These are phyloP conservation scores for Elanus axillaris DNA, from an alignment of 2,113 vertebrate species.

Conservation along the genomic window DNA sequence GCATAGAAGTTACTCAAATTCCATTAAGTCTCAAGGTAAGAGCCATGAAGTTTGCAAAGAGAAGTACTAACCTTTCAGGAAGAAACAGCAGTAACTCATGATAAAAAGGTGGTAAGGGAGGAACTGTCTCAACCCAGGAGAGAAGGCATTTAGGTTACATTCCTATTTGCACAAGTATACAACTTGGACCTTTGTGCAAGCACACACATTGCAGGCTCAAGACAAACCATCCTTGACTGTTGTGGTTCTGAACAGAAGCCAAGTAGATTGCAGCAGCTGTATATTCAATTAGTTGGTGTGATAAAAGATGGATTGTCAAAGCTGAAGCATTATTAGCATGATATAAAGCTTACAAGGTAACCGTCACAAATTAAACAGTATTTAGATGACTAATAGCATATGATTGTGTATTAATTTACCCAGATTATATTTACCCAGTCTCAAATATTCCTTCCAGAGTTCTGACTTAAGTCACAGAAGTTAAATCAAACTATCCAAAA, in stretches of 20 bases:
- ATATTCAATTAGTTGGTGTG: background rate
- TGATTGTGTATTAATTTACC: background rate
- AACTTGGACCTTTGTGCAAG: background rate
- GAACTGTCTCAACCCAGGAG: background rate
- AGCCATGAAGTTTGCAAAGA: background rate
- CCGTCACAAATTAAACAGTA: background rate
- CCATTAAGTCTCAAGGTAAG: fast-evolving
- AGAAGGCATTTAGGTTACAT: background rate
- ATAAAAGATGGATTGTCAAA: background rate
- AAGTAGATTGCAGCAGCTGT: background rate
- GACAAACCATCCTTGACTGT: background rate
- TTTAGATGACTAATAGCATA: background rate
- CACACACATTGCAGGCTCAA: background rate
- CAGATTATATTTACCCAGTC: background rate
- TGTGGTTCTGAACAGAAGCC: background rate
- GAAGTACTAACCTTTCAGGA: background rate
- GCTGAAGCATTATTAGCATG: background rate
- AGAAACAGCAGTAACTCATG: background rate
- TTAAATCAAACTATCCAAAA: background rate
- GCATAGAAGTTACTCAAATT: background rate
- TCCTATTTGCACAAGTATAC: background rate
- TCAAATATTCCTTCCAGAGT: background rate
- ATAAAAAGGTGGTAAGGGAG: background rate
- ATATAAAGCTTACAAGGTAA: background rate
- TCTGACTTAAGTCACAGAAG: background rate